phyloP scores from a whole-genome alignment of 2,888 invertebrate species.

The Ichneumoninae sp. region DNA sequence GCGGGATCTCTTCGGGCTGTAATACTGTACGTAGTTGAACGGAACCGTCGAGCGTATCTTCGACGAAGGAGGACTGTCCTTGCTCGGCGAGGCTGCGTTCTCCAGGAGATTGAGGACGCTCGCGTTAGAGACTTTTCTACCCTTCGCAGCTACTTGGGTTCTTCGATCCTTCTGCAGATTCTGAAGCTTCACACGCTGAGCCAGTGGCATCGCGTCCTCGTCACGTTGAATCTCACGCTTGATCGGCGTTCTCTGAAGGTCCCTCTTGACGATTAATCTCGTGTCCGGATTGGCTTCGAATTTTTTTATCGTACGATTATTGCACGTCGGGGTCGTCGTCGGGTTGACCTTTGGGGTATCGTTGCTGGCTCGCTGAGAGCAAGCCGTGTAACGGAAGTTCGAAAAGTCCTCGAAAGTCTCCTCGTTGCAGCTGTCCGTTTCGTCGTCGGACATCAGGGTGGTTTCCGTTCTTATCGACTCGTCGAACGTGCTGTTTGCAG shows the following conservation, averaged over 20 bases:
- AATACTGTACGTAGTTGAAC: constrained; percentile 70
- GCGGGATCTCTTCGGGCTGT: constrained; percentile 78
- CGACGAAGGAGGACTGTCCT: constrained; percentile 80
- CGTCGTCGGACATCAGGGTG: constrained; percentile 73
- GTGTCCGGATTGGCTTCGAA: constrained; percentile 17
- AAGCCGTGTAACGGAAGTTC: constrained; percentile 47
- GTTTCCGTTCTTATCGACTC: constrained; percentile 70
- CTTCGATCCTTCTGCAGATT: constrained; percentile 52
- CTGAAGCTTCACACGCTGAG: constrained; percentile 60
- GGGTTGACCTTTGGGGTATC: constrained; percentile 1
- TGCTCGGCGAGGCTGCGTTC: constrained; percentile 80
- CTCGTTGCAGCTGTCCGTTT: constrained; percentile 77
- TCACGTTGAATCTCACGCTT: constrained; percentile 31
- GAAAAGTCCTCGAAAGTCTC: constrained; percentile 71
- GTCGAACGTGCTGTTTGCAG: constrained; percentile 55
- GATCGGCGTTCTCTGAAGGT: constrained; percentile 34
- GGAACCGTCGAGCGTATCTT: constrained; percentile 66
- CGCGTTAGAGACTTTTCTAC: constrained; percentile 50
- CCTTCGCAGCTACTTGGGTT: constrained; percentile 45
- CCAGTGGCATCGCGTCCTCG: constrained; percentile 47
- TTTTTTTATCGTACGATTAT: constrained; percentile 5
- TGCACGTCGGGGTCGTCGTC: constrained; percentile 7
- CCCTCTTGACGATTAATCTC: constrained; percentile 13
- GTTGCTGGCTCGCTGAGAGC: not conserved
- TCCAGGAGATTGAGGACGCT: constrained; percentile 77